Evolutionary conservation across 2,888 invertebrate species (phyloP).

Genomic region (Phortica magna): DNA sequence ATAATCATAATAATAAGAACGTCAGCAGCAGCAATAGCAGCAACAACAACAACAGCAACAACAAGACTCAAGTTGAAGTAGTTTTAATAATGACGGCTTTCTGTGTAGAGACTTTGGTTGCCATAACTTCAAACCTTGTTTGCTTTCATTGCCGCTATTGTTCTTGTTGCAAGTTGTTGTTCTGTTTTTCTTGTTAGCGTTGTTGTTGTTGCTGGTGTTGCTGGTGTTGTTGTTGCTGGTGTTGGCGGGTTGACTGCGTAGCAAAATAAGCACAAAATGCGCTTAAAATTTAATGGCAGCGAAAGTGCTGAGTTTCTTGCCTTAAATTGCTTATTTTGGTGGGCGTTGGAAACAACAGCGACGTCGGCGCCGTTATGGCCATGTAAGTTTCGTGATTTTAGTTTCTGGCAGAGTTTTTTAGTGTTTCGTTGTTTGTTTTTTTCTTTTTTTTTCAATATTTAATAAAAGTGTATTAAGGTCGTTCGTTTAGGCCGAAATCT

Average conservation of each 20-base stretch:
- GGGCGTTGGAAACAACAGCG: not conserved
- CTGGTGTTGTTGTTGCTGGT: not conserved
- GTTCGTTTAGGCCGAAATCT: not conserved
- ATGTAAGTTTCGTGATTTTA: not conserved
- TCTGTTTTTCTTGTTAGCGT: not conserved
- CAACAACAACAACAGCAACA: conserved; percentile 1
- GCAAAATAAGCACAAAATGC: not conserved
- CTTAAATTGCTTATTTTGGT: not conserved
- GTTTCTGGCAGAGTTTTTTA: not conserved
- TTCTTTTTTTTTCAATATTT: conserved; percentile 5
- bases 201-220: not conserved
- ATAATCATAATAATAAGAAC: conserved; percentile 1
- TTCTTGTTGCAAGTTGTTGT: not conserved
- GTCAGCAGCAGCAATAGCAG: not conserved
- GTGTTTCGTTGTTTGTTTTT: not conserved
- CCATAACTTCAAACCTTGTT: conserved; percentile 14
- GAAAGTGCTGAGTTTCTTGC: not conserved
- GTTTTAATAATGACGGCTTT: conserved; percentile 24
- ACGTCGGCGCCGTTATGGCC: not conserved
- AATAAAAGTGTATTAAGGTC: conserved; percentile 9
- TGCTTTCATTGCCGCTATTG: not conserved
- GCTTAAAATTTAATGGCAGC: conserved; percentile 3
- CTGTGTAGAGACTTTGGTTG: not conserved
- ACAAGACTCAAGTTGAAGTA: conserved; percentile 14
- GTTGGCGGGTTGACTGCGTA: not conserved